phyloP scores from a whole-genome alignment of 30 jellyfish, hydroid and myxozoan genomes.

The Sanderia malayensis region DNA sequence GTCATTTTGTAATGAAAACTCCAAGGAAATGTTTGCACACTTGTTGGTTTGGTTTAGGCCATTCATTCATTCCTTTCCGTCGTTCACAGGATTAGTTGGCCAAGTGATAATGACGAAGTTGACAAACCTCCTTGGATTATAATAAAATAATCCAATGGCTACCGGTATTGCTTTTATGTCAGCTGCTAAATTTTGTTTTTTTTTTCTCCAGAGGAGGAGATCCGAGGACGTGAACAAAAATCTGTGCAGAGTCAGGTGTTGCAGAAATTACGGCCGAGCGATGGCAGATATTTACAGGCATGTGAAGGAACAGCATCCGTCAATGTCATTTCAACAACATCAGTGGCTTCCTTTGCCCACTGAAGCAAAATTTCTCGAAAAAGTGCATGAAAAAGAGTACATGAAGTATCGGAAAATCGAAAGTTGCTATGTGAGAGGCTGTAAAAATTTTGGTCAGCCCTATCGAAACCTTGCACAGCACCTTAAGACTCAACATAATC shows the following conservation, averaged over 20 bases:
- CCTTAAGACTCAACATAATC: not conserved
- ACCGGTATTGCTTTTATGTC: not conserved
- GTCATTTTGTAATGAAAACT: not conserved
- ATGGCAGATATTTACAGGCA: conserved; percentile 1
- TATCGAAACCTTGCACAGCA: conserved; percentile 2
- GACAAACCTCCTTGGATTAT: not conserved
- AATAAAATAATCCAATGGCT: not conserved
- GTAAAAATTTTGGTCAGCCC: not conserved
- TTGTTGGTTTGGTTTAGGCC: conserved; percentile 1
- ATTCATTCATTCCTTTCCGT: not conserved
- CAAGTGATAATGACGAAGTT: not conserved
- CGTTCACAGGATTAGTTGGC: not conserved
- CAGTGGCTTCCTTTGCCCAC: conserved; percentile 5
- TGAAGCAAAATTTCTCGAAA: not conserved
- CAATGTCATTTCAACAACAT: not conserved
- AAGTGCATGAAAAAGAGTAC: not conserved
- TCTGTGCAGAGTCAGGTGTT: conserved; percentile 2
- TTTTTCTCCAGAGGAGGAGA: not conserved
- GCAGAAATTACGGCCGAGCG: conserved; percentile 1
- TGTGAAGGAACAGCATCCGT: conserved; percentile 2
- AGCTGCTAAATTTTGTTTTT: not conserved
- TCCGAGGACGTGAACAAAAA: not conserved
- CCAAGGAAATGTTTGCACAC: not conserved
- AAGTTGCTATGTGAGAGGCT: not conserved
- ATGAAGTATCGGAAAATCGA: not conserved